phyloP scores from a whole-genome alignment of 2,797 vertebrate genomes.

The Lacerta viridis region DNA sequence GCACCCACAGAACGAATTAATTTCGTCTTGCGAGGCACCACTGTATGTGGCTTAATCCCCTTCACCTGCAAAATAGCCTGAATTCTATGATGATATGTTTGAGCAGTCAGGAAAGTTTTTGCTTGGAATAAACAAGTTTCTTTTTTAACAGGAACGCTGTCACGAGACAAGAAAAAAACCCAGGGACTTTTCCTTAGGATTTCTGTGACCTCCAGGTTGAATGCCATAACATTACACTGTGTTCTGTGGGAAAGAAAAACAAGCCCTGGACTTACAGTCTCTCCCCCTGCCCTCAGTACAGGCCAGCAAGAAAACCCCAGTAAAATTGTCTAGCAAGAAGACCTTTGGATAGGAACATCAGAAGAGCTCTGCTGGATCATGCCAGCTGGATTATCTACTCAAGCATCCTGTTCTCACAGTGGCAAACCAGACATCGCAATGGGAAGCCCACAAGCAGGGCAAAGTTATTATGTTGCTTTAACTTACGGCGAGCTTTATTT shows the following conservation, averaged over 20 bases:
- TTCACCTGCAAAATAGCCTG: too few species aligned
- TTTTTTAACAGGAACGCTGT: slow-evolving; percentile 2
- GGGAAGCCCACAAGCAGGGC: too few species aligned
- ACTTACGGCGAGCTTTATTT: too few species aligned
- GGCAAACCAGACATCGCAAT: too few species aligned
- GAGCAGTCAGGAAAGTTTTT: not conserved
- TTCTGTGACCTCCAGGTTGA: slow-evolving; percentile 10
- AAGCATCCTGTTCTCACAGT: too few species aligned
- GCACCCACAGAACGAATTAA: too few species aligned
- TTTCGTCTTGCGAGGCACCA: too few species aligned
- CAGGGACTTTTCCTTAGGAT: not conserved
- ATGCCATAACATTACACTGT: not conserved
- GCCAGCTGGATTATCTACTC: too few species aligned
- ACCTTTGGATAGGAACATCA: not conserved
- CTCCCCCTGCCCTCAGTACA: not conserved
- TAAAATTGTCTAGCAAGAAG: not conserved
- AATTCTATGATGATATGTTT: not conserved
- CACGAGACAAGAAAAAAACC: not conserved
- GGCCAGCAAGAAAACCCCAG: not conserved
- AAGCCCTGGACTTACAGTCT: not conserved
- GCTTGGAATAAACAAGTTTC: not conserved
- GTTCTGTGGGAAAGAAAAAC: too few species aligned
- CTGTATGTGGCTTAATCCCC: too few species aligned
- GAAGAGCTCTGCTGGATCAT: too few species aligned
- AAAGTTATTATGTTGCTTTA: too few species aligned